Conservation (phyloP, 1,140 invertebrate species). For the Eumeta japonica region DNA sequence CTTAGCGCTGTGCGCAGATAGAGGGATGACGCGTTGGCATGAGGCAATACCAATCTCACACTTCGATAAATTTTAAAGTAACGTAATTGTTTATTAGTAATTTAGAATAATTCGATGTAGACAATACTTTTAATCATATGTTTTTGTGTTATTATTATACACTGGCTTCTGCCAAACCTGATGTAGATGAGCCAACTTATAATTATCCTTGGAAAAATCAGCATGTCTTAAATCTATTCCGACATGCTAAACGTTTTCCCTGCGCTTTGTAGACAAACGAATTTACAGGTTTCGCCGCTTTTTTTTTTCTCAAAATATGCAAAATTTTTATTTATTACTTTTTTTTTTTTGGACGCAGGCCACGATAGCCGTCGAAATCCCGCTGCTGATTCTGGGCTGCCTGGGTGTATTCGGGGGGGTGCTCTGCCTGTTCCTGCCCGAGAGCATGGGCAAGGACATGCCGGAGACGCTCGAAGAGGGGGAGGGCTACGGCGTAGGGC, state of each 20-base stretch:
- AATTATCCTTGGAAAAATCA: no score
- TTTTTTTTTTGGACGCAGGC: slow-evolving; percentile 51
- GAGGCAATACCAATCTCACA: not conserved
- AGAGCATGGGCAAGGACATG: slow-evolving; percentile 76
- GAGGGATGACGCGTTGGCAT: no score
- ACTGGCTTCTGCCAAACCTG: no score
- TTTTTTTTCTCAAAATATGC: no score
- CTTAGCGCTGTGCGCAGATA: no score
- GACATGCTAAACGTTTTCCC: no score
- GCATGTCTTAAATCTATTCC: no score
- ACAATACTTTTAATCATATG: slow-evolving; percentile 2
- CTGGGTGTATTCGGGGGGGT: slow-evolving; percentile 72
- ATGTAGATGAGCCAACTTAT: no score
- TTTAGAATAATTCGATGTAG: not conserved
- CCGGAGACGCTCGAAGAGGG: slow-evolving; percentile 81
- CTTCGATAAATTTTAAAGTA: not conserved
- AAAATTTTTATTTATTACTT: not conserved
- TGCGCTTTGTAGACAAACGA: no score
- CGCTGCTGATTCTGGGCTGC: slow-evolving; percentile 70
- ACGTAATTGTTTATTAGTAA: not conserved
- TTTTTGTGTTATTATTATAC: not conserved
- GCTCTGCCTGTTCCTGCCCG: slow-evolving; percentile 73
- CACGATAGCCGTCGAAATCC: slow-evolving; percentile 65
- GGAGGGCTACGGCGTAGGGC: slow-evolving; percentile 76
- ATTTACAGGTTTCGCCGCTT: no score